These are phyloP conservation scores for Penaeus vannamei DNA, from an alignment of 1,140 invertebrate genomes.

Conservation along the genomic window DNA sequence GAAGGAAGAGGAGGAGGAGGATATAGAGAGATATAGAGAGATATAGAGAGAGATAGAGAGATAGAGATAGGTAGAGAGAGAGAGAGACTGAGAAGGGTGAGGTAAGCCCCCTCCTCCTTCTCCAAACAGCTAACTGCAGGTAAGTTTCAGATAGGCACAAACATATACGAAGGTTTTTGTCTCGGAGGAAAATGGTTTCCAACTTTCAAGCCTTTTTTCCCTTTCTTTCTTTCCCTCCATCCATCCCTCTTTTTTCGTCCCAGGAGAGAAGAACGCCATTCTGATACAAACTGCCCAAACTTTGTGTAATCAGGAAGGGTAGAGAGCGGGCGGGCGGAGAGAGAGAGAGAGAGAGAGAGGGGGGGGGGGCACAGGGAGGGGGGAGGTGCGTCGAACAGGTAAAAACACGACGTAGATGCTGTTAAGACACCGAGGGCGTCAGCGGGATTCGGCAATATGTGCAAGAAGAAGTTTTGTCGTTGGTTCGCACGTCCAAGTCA, in stretches of 20 bases:
- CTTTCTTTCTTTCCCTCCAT: no score
- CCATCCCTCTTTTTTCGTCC: no score
- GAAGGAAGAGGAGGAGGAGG: neutral
- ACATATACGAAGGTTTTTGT: neutral
- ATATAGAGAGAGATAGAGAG: constrained; percentile 14
- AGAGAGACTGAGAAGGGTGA: constrained; percentile 6
- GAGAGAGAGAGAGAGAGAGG: constrained; percentile 32
- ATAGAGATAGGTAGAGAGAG: constrained; percentile 18
- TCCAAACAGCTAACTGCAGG: neutral
- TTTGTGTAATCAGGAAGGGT: neutral
- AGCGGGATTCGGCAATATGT: no score
- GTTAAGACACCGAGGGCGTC: neutral
- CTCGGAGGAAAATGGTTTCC: neutral
- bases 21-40: constrained; percentile 1
- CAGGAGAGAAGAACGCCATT: no score
- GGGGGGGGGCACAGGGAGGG: neutral
- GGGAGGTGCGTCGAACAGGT: neutral
- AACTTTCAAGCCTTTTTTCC: no score
- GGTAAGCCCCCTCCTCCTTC: neutral
- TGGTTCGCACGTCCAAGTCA: no score
- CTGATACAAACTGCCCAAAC: no score
- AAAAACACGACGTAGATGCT: neutral
- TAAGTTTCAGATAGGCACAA: neutral
- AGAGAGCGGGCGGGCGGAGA: neutral
- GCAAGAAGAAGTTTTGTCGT: no score